Evolutionary conservation across 2,888 invertebrate species (phyloP).

Genomic region (Drosophila longiperda): DNA sequence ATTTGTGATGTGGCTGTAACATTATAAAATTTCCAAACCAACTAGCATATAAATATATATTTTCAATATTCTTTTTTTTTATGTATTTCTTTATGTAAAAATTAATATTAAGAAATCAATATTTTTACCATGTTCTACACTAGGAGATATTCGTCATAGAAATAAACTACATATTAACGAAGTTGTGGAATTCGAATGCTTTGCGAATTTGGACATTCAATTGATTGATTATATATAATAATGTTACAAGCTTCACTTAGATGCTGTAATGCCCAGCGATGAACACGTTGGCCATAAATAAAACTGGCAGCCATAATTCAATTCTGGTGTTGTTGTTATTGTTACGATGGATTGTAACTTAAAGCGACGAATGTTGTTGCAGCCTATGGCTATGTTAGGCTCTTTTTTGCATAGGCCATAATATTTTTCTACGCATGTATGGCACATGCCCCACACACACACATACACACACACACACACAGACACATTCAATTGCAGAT

Average conservation of each 20-base stretch:
- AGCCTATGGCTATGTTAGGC: slow-evolving; percentile 19
- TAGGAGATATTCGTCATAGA: neutral
- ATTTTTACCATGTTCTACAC: neutral
- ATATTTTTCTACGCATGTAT: slow-evolving; percentile 49
- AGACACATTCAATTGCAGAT: slow-evolving; percentile 26
- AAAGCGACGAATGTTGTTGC: slow-evolving; percentile 35
- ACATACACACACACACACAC: slow-evolving; percentile 7
- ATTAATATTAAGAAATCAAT: neutral
- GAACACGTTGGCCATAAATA: slow-evolving; percentile 41
- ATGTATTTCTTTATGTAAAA: neutral
- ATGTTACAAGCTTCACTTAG: slow-evolving; percentile 37
- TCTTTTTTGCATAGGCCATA: slow-evolving; percentile 39
- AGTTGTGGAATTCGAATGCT: slow-evolving; percentile 12
- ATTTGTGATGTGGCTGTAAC: no score
- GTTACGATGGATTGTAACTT: slow-evolving; percentile 20
- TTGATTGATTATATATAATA: slow-evolving; percentile 39
- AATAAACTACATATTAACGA: slow-evolving; percentile 7
- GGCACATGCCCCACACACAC: slow-evolving; percentile 10
- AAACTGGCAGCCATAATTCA: slow-evolving; percentile 56
- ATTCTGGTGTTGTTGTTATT: slow-evolving; percentile 22
- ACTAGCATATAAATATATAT: neutral
- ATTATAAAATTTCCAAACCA: neutral
- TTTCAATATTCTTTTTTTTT: neutral
- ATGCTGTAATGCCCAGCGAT: slow-evolving; percentile 24
- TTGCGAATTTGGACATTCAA: slow-evolving; percentile 27